These are phyloP conservation scores for Bostrychus sinensis DNA, from an alignment of 2,113 vertebrate genomes.

Conservation along the genomic window DNA sequence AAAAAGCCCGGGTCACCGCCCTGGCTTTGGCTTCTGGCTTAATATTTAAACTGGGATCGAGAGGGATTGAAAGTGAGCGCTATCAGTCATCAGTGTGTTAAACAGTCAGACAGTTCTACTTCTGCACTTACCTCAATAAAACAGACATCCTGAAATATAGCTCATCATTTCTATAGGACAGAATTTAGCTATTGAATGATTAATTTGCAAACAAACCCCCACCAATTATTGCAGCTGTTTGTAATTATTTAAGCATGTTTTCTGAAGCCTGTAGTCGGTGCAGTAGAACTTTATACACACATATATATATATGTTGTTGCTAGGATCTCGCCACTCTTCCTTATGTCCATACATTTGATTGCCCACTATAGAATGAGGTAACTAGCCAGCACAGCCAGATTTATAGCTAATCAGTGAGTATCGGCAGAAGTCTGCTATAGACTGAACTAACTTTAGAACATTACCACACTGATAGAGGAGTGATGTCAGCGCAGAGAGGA, in stretches of 20 bases:
- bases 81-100: constrained; percentile 89
- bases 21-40: constrained; percentile 75
- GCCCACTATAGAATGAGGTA: constrained; percentile 9
- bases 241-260: no score
- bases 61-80: constrained; percentile 81
- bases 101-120: constrained; percentile 82
- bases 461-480: constrained; percentile 49
- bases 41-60: constrained; percentile 92
- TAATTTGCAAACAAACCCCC: no score
- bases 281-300: neutral
- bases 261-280: no score
- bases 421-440: constrained; percentile 63
- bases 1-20: constrained; percentile 59
- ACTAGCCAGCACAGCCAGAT: neutral
- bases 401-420: constrained; percentile 71
- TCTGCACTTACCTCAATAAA: constrained; percentile 77
- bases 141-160: constrained; percentile 2
- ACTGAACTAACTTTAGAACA: constrained; percentile 66
- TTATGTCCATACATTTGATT: neutral
- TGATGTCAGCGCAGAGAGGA: constrained; percentile 57
- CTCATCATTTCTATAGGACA: neutral
- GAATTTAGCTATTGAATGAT: neutral
- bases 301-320: neutral
- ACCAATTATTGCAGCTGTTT: no score
- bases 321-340: neutral